A percentile compares a stretch with the other conserved stretches of the same genome.
Evolutionary conservation across 2,888 invertebrate species (phyloP).

Genomic region (Ernsta delagoae): DNA sequence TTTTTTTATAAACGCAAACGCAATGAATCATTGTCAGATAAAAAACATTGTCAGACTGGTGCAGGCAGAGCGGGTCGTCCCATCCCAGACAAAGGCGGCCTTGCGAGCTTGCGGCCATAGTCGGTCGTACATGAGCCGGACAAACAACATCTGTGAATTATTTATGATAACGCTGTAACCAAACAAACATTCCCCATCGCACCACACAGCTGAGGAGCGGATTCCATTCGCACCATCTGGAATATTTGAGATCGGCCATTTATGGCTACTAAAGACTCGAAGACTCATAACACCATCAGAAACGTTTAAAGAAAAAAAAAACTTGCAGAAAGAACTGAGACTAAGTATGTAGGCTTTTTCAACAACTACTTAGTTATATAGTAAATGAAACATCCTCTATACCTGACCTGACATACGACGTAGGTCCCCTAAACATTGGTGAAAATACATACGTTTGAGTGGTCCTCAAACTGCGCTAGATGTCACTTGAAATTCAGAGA

Average conservation of each 20-base stretch:
- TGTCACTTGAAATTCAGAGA: too few relatives aligned
- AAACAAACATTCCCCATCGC: conserved; percentile 2
- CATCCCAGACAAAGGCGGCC: conserved; percentile 1
- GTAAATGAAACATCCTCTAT: too few relatives aligned
- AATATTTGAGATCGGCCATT: neutral
- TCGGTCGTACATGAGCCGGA: neutral
- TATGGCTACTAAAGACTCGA: neutral
- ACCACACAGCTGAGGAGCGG: neutral
- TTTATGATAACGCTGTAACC: neutral
- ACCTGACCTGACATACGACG: too few relatives aligned
- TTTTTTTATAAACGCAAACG: neutral
- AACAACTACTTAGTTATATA: too few relatives aligned
- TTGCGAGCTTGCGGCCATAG: conserved; percentile 5
- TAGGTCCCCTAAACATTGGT: too few relatives aligned
- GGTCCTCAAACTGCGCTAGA: too few relatives aligned
- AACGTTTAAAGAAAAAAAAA: neutral
- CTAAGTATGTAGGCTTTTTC: too few relatives aligned
- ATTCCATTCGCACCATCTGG: neutral
- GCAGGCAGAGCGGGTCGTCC: neutral
- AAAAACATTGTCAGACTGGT: neutral
- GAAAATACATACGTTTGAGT: too few relatives aligned
- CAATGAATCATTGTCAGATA: conserved; percentile 1
- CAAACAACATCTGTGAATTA: neutral
- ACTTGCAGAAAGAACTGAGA: too few relatives aligned
- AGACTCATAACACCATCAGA: neutral